phyloP scores from a whole-genome alignment of 1,140 invertebrate genomes.

The Drosophila oshimai region DNA sequence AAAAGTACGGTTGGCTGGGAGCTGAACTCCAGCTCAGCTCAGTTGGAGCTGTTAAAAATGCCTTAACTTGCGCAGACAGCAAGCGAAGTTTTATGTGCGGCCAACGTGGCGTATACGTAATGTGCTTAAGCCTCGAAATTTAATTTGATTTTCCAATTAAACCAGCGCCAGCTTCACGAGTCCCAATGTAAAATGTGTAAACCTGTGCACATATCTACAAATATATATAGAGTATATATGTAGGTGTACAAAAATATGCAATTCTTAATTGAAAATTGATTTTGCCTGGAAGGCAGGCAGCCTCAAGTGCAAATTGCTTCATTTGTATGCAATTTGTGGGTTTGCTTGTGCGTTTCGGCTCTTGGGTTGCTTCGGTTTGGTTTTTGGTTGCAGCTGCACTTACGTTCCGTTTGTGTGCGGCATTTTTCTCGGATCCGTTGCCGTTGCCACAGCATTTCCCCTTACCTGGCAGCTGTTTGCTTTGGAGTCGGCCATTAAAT shows the following conservation, averaged over 20 bases:
- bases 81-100: conserved; percentile 38
- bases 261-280: conserved; percentile 67
- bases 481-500: conserved; percentile 27
- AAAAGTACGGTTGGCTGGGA: conserved; percentile 3
- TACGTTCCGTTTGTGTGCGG: conserved; percentile 31
- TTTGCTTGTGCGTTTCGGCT: conserved; percentile 38
- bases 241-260: conserved; percentile 53
- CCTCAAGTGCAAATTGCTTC: conserved; percentile 65
- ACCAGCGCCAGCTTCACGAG: conserved; percentile 12
- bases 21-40: not conserved
- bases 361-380: conserved; percentile 28
- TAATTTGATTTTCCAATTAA: conserved; percentile 65
- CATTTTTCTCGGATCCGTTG: conserved; percentile 19
- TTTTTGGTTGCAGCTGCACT: conserved; percentile 26
- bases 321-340: conserved; percentile 66
- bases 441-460: conserved; percentile 6
- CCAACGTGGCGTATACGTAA: conserved; percentile 54
- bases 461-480: conserved; percentile 35
- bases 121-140: conserved; percentile 57
- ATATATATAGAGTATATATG: not conserved
- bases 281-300: conserved; percentile 28
- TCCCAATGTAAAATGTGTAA: conserved; percentile 27
- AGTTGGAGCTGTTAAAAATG: conserved; percentile 31
- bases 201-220: conserved; percentile 17
- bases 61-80: conserved; percentile 17